Evolutionary conservation across 1,140 invertebrate genomes (phyloP).

Genomic region (Melanaphis sacchari): DNA sequence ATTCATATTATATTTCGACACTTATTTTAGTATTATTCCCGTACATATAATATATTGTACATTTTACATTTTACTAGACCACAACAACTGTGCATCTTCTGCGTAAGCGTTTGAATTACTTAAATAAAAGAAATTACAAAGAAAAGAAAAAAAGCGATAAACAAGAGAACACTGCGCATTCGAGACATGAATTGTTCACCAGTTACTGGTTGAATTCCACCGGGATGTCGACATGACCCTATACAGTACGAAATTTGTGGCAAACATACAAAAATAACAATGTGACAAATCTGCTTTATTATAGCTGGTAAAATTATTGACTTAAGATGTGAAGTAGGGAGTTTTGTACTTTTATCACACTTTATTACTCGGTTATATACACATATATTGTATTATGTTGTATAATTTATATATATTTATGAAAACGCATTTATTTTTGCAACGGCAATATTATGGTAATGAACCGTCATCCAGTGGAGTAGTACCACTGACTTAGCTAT

Average conservation of each 20-base stretch:
- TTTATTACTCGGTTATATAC: background rate
- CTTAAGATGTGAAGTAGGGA: background rate
- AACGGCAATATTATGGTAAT: constrained; percentile 53
- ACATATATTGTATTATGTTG: background rate
- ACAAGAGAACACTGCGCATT: constrained; percentile 20
- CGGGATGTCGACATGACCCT: background rate
- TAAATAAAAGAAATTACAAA: background rate
- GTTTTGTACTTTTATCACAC: background rate
- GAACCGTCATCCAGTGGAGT: background rate
- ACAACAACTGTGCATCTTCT: background rate
- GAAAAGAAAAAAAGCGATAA: background rate
- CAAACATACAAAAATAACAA: constrained; percentile 24
- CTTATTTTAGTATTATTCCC: background rate
- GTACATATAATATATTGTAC: background rate
- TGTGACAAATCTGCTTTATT: constrained; percentile 1
- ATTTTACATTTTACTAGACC: background rate
- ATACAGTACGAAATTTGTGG: background rate
- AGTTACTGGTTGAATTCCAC: constrained; percentile 18
- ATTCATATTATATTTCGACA: background rate
- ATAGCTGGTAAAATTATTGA: background rate
- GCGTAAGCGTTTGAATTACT: background rate
- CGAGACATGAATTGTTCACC: background rate
- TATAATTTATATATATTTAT: too few species aligned
- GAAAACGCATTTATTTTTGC: constrained; percentile 29
- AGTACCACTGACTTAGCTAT: background rate